phyloP scores from a whole-genome alignment of 2,888 invertebrate genomes.

The Lissonota sp. region DNA sequence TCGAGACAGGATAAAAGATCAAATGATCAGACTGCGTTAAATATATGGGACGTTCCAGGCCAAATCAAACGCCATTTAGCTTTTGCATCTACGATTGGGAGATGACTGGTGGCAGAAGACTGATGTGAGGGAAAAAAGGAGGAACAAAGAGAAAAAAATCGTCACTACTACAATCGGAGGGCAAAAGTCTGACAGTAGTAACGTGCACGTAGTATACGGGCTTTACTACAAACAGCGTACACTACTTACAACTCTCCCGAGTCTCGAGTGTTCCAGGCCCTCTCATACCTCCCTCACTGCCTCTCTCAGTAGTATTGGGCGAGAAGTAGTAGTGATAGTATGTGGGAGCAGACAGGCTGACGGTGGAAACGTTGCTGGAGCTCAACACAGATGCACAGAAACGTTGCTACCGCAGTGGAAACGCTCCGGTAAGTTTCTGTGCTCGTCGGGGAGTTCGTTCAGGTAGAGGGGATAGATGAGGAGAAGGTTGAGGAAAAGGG shows the following conservation, averaged over 20 bases:
- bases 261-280: constrained; percentile 54
- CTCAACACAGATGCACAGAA: too few relatives aligned
- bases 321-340: constrained; percentile 40
- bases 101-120: too few relatives aligned
- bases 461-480: constrained; percentile 16
- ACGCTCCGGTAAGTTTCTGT: too few relatives aligned
- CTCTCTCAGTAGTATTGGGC: constrained; percentile 46
- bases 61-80: too few relatives aligned
- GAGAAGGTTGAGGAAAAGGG: constrained; percentile 23
- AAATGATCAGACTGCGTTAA: too few relatives aligned
- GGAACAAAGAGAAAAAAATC: constrained; percentile 6
- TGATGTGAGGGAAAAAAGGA: background rate
- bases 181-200: constrained; percentile 34
- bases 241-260: constrained; percentile 53
- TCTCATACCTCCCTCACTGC: constrained; percentile 5
- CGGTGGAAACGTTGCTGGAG: constrained; percentile 24
- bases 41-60: too few relatives aligned
- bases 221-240: constrained; percentile 49
- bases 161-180: constrained; percentile 23
- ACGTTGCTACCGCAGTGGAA: too few relatives aligned
- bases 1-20: background rate
- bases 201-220: constrained; percentile 31
- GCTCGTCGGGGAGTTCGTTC: too few relatives aligned
- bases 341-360: constrained; percentile 44
- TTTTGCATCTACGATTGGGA: too few relatives aligned